Base-by-base conservation (phyloP, 2,797 vertebrate genomes). In the Echiichthys vipera region DNA sequence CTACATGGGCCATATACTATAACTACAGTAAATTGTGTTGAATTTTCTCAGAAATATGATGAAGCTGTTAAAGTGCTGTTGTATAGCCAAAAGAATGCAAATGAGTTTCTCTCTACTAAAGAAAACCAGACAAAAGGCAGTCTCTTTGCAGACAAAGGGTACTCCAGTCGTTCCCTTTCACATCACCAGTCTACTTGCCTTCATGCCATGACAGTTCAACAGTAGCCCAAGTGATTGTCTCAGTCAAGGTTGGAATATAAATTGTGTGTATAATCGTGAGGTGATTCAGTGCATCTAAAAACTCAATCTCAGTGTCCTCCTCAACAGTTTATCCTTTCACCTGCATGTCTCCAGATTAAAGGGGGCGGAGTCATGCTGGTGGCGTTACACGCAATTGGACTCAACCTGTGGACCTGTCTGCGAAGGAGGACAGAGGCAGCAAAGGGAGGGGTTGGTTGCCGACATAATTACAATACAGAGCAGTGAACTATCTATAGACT, bases 331-430 rank as follows among this genome's bases (percentile, higher is more conserved):
- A 37, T 78, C 7, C 59, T 71, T 74, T 77, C 67, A 91, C 88
- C 86, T 89, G 87, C 71, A 65, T 34, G 65, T 76, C 51, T 74
- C 65, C 22, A 27, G 51, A 74, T 54, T 15, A 30, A 54, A 58
- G 59, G 66, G 71, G 92, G 90, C 77, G 91, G 90, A 91, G 91
- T 86, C 77, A 62, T 15, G 32, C 83, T 69, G 71, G 55, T 49
- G n/a, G n/a, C n/a, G n/a, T n/a, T n/a, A 17, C 76, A 81, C 77
- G 67, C 47, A 75, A 80, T 59, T 51, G 88, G 89, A 78, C 86
- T 88, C 89, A 91, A 93, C 90, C 89, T 90, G 90, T 88, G 47
- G 87, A 92, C 91, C 88, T 91, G 89, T 77, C 75, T 69, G 70
- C 25, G 65, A 78, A 27, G n/a, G 80, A 86, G 80, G 74, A 88